These are phyloP conservation scores for Punctoribates punctum DNA, from an alignment of 2,888 invertebrate genomes.

Conservation along the genomic window DNA sequence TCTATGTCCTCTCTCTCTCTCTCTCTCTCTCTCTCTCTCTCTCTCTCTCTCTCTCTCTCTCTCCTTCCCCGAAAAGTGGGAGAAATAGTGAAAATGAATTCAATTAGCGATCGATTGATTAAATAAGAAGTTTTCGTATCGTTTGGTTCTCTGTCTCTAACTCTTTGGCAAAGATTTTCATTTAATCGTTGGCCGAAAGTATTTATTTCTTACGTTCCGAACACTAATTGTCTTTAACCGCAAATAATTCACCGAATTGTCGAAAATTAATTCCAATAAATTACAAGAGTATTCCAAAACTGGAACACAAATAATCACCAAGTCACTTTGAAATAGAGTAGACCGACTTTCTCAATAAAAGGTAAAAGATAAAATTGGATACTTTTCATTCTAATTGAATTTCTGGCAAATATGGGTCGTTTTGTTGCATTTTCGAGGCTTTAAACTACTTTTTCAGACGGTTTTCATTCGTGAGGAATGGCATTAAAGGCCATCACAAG, in stretches of 20 bases:
- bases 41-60: constrained; percentile 4
- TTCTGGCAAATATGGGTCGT: neutral
- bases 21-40: constrained; percentile 5
- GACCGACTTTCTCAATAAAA: too few species aligned
- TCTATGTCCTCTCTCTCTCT: neutral
- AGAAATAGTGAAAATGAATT: constrained; percentile 12
- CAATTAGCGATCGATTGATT: constrained; percentile 10
- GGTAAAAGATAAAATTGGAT: too few species aligned
- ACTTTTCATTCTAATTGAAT: neutral
- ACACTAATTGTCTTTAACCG: neutral
- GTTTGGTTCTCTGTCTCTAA: neutral
- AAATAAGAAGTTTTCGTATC: neutral
- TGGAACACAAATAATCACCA: neutral
- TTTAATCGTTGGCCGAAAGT: neutral
- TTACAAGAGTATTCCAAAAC: neutral
- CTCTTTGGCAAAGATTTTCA: neutral
- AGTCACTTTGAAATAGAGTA: too few species aligned
- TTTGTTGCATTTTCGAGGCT: neutral
- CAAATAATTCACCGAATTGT: neutral
- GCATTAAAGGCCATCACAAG: neutral
- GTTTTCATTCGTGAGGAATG: neutral
- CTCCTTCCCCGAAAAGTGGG: neutral
- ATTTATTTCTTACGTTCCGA: neutral
- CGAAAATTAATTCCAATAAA: neutral
- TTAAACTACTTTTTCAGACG: neutral